Evolutionary conservation across 2,797 vertebrate genomes (phyloP).

Genomic region (Scleropages formosus): DNA sequence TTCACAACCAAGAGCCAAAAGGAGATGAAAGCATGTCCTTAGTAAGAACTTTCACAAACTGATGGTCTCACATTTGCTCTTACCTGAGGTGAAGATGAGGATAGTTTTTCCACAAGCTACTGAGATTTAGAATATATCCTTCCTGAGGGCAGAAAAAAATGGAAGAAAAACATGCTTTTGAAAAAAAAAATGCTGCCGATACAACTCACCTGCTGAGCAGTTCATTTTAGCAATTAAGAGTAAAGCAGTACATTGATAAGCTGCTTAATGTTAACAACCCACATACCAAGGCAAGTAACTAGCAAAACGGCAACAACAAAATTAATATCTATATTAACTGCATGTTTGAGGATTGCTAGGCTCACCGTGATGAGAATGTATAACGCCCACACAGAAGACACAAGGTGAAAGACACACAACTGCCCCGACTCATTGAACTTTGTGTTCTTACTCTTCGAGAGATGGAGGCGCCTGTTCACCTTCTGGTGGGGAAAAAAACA

Average conservation of each 20-base stretch:
- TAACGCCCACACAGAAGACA: conserved; percentile 86
- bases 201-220: background rate
- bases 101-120: conserved; percentile 95
- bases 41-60: background rate
- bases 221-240: too few species aligned
- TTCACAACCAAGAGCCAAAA: too few species aligned
- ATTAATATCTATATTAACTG: too few species aligned
- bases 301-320: background rate
- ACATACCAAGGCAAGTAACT: background rate
- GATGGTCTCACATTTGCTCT: conserved; percentile 41
- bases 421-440: conserved; percentile 97
- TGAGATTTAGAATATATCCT: conserved; percentile 87
- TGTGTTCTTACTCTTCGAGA: conserved; percentile 96
- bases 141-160: conserved; percentile 67
- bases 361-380: conserved; percentile 87
- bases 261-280: too few species aligned
- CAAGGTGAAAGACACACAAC: conserved; percentile 89
- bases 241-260: too few species aligned
- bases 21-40: too few species aligned
- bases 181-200: too few species aligned
- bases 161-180: background rate
- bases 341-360: background rate
- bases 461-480: conserved; percentile 92
- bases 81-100: conserved; percentile 93
- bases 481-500: conserved; percentile 71